Evolutionary conservation across 2,797 vertebrate genomes (phyloP), one percentile per base, ranked within the genome.

Genomic region (Sebastolobus altivelis): DNA sequence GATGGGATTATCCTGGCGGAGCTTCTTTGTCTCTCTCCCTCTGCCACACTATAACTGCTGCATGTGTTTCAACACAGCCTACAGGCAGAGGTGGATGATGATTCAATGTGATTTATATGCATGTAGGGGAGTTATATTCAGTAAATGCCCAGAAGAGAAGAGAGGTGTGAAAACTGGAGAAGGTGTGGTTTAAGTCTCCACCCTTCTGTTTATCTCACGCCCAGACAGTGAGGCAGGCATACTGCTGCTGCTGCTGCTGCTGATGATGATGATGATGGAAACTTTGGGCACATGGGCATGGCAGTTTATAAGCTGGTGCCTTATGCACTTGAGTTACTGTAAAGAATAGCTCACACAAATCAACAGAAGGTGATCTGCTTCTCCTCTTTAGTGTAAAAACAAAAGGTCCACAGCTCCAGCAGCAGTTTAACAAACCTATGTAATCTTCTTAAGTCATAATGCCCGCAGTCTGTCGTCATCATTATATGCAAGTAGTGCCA

Each of bases 131-230:
- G 2, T 22, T 43, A 27, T 16, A 16, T 49, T n/a, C 4, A 40
- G 49, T 46, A 20, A 10, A 70, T 37, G 7, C 5, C 4, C 27
- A 54, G 29, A 59, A n/a, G 54, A 4, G 54, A 4, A 54, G 8
- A 72, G 63, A 59, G 69, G 78, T 81, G 82, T 78, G 75, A 40
- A 70, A n/a, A n/a, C 18, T 2, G 22, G 38, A 27, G 77, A 87
- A 87, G 87, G 89, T 84, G 85, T 87, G 88, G 82, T 78, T 63
- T 25, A 2, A 37, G 80, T 61, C 78, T 80, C 85, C 84, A 90
- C 88, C 83, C 89, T 86, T 75, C 35, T 43, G 63, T 33, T 33
- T 49, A n/a, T 71, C 35, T 77, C 77, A 62, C 66, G 20, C 76
- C 58, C 75, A 27, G 70, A 87, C 29, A 60, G 14, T 22, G 13